Base-by-base conservation (phyloP, 2,113 vertebrate genomes). In the Oxyura jamaicensis region DNA sequence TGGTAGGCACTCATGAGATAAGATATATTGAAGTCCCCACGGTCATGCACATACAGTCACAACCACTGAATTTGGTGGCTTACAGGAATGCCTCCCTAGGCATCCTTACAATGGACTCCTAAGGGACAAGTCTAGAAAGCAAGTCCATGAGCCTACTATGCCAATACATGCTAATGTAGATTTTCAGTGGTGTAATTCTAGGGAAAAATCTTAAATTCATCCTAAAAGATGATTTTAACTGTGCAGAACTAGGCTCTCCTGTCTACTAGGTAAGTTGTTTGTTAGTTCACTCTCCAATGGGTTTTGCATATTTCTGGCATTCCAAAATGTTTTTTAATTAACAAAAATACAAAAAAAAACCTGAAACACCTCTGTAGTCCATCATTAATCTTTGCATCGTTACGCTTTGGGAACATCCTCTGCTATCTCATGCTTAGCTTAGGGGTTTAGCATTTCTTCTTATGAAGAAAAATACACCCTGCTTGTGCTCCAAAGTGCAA, bases 141-240 rank as follows among this genome's bases (percentile, higher is more conserved):
- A 74, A 39, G 10, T n/a, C 66, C 20, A 35, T 22, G 59, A 60
- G 59, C 13, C 56, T 44, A 42, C 48, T 66, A 35, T 21, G 67
- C 3, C 35, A 56, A 35, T 10, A 72, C 8, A 8, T 5, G 20
- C 23, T 60, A 75, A 42, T 0, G 1, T 3, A 67, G 26, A 10
- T 67, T 80, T 80, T 52, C 41, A 33, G 11, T 46, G 46, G 66
- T 68, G 23, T 23, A 46, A 84, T 50, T 84, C 28, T 41, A 52
- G 50, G 29, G 31, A 62, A 80, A 91, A 75, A 66, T 13, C 3
- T 39, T 22, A 20, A 53, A 55, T 75, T 55, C 14, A 29, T 71
- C 39, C 46, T 62, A 39, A 80, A 84, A 44, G 0, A 6, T 60
- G 22, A 75, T 11, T 39, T 33, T 3, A 53, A 22, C 8, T 53